Evolutionary conservation across 2,113 vertebrate species (phyloP), one percentile per base, ranked within the genome.

Genomic region (Cheilinus undulatus): DNA sequence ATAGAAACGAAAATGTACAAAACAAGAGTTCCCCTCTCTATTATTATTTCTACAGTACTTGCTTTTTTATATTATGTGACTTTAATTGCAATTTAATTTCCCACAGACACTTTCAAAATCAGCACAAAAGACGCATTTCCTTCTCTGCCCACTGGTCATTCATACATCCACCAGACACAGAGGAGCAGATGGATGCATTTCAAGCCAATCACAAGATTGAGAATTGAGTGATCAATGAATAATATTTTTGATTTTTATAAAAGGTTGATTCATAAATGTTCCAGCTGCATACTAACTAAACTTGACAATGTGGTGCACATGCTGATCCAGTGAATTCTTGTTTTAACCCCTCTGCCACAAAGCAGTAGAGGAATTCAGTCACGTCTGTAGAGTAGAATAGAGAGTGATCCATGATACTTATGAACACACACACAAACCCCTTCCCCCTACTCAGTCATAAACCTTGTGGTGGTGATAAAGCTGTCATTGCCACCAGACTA

Each of bases 401-500:
- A 0, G 17, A 61, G 24, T 49, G 75, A 86, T 50, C 57, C 46
- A 66, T 48, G 20, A 79, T 23, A 9, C 27, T 24, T n/a, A n/a
- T n/a, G n/a, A n/a, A n/a, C n/a, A n/a, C n/a, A n/a, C n/a, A 48
- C 45, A 58, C 32, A 43, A 12, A 12, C 34, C 51, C 70, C 58
- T 34, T 23, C 42, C 73, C 56, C 66, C 69, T 48, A 69, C 69
- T 53, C 48, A 53, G 54, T 24, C 60, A 80, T 81, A 83, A 86
- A 87, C 73, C 62, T 69, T 67, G 52, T 11, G 23, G 64, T 34
- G 75, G 75, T 57, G 32, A 86, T 88, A 88, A 89, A 90, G 76
- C 85, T 78, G 87, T 86, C 76, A 81, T 23, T 65, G 73, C 68
- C 48, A 76, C 49, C 76, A 71, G 70, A 80, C 81, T 58, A 75